A percentile compares a stretch with the other conserved stretches of the same genome.
These are phyloP conservation scores for Mermis nigrescens DNA, from an alignment of 2,888 invertebrate genomes.

Conservation along the genomic window DNA sequence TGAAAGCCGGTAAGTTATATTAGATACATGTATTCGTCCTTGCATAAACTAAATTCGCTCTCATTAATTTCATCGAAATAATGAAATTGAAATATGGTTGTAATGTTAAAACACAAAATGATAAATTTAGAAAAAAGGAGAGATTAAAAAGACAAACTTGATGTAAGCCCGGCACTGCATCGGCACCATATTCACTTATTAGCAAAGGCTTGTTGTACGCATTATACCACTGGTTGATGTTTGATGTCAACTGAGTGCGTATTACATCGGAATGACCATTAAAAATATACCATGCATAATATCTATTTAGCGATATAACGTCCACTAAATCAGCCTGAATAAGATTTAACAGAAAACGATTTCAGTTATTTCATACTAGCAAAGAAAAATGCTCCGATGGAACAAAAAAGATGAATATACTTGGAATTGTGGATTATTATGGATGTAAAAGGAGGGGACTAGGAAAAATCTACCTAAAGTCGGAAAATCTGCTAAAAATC, in stretches of 20 bases:
- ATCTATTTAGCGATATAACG: conserved; percentile 83
- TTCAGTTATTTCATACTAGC: too few species aligned
- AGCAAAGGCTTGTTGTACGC: conserved; percentile 69
- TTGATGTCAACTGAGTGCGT: conserved; percentile 46
- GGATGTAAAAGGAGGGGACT: too few species aligned
- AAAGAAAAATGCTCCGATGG: too few species aligned
- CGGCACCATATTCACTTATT: conserved; percentile 88
- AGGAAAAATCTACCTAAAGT: too few species aligned
- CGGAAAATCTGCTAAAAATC: too few species aligned
- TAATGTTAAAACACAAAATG: too few species aligned
- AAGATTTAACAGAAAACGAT: too few species aligned
- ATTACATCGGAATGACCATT: conserved; percentile 61
- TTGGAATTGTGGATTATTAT: too few species aligned
- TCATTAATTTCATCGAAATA: not conserved
- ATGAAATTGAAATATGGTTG: too few species aligned
- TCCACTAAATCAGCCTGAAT: conserved; percentile 55
- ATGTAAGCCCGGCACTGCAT: conserved; percentile 73
- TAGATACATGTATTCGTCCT: too few species aligned
- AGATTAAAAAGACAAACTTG: conserved; percentile 41
- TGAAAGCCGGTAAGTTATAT: too few species aligned
- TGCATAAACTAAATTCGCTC: not conserved
- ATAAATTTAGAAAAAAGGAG: not conserved
- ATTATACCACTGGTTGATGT: conserved; percentile 58
- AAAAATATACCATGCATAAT: conserved; percentile 82
- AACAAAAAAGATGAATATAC: too few species aligned